phyloP scores from a whole-genome alignment of 2,113 vertebrate species.

The Eurypyga helias region DNA sequence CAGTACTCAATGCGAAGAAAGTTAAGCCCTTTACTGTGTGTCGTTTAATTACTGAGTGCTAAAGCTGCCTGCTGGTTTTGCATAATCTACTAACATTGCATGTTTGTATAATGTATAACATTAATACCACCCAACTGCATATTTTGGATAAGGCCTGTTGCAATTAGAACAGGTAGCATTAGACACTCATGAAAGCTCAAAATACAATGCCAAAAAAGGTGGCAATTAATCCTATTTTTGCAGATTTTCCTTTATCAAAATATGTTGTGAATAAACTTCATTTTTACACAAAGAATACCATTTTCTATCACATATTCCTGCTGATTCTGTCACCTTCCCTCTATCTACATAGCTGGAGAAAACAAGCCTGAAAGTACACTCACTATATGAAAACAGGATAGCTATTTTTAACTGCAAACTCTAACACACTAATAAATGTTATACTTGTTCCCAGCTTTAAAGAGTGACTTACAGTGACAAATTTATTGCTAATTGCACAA shows the following conservation, averaged over 20 bases:
- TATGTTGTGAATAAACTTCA: neutral
- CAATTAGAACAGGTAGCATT: neutral
- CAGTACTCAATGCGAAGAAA: neutral
- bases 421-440: constrained; percentile 38
- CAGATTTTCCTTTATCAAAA: neutral
- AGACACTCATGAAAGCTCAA: neutral
- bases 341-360: neutral
- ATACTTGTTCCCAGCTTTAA: constrained; percentile 40
- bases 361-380: neutral
- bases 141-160: neutral
- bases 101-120: neutral
- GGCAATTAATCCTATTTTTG: neutral
- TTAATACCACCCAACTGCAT: neutral
- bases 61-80: neutral
- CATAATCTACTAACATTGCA: no score
- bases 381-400: neutral
- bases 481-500: constrained; percentile 61
- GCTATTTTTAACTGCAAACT: constrained; percentile 55
- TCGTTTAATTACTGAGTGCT: neutral
- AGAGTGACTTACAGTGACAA: constrained; percentile 26
- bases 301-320: neutral
- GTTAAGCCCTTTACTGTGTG: neutral
- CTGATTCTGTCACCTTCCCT: neutral
- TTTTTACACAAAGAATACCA: neutral
- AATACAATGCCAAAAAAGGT: neutral